A percentile compares a stretch with the other conserved stretches of the same genome.
phyloP scores from a whole-genome alignment of 2,888 invertebrate species.

The Ecliptopera silaceata region DNA sequence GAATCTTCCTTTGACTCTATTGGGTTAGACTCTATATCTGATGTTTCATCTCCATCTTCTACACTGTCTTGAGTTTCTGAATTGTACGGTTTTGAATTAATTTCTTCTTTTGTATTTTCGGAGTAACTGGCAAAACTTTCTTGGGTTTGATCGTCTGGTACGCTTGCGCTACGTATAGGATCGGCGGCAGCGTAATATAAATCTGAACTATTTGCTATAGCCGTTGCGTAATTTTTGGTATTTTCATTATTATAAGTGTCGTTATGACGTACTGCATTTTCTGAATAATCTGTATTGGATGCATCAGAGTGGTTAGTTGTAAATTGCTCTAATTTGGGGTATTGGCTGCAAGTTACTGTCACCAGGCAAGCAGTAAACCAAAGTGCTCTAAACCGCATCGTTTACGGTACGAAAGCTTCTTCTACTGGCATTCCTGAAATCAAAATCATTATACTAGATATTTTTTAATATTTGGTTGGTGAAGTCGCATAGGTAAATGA shows the following conservation, averaged over 20 bases:
- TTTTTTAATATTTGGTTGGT: no score
- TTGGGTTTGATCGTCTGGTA: background rate
- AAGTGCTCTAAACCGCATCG: slow-evolving; percentile 45
- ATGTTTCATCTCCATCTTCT: background rate
- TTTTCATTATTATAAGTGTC: background rate
- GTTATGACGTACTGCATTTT: background rate
- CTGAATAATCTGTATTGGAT: background rate
- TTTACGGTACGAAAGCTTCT: slow-evolving; percentile 22
- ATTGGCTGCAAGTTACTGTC: slow-evolving; percentile 25
- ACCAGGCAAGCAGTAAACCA: slow-evolving; percentile 37
- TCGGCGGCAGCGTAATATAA: background rate
- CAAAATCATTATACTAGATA: background rate
- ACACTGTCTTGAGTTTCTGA: background rate
- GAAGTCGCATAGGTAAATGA: no score
- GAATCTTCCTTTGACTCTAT: background rate
- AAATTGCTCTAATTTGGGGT: background rate
- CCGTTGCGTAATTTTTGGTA: background rate
- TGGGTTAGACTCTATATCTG: background rate
- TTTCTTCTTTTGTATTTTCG: background rate
- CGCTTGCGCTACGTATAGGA: background rate
- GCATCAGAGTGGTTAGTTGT: background rate
- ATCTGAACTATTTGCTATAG: background rate
- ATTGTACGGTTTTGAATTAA: background rate
- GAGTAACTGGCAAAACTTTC: slow-evolving; percentile 1
- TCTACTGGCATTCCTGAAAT: slow-evolving; percentile 36